A percentile compares a stretch with the other conserved stretches of the same genome.
Conservation (phyloP, 2,113 vertebrate species). For the Tauraco erythrolophus region DNA sequence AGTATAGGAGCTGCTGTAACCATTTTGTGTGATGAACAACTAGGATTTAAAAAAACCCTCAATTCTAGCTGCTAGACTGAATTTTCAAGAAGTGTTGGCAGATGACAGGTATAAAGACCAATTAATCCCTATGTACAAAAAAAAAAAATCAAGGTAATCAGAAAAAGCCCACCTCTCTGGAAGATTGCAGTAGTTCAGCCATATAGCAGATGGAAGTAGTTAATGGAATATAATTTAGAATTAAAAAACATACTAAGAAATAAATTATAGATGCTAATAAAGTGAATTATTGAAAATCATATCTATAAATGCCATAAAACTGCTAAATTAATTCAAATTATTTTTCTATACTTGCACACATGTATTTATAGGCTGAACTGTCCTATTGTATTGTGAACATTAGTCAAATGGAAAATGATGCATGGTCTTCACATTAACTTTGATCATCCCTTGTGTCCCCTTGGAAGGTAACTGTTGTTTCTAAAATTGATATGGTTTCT, state of each 20-base stretch:
- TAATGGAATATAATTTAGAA: background rate
- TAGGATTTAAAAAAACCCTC: background rate
- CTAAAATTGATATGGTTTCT: background rate
- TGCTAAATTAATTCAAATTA: background rate
- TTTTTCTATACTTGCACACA: background rate
- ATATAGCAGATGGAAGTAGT: background rate
- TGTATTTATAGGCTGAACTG: background rate
- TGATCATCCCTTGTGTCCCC: accelerated
- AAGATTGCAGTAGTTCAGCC: background rate
- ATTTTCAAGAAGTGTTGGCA: background rate
- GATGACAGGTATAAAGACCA: background rate
- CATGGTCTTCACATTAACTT: background rate
- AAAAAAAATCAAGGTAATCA: background rate
- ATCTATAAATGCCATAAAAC: background rate
- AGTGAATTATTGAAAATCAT: background rate
- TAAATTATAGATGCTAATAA: background rate
- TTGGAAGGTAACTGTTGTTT: background rate
- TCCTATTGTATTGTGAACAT: background rate
- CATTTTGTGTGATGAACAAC: background rate
- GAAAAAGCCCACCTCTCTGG: background rate
- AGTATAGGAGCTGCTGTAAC: background rate
- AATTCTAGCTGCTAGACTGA: background rate
- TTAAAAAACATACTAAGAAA: background rate
- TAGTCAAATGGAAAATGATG: background rate
- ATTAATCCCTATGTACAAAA: background rate